Base-by-base conservation (phyloP, 2,797 vertebrate genomes). In the Siniperca obscura region DNA sequence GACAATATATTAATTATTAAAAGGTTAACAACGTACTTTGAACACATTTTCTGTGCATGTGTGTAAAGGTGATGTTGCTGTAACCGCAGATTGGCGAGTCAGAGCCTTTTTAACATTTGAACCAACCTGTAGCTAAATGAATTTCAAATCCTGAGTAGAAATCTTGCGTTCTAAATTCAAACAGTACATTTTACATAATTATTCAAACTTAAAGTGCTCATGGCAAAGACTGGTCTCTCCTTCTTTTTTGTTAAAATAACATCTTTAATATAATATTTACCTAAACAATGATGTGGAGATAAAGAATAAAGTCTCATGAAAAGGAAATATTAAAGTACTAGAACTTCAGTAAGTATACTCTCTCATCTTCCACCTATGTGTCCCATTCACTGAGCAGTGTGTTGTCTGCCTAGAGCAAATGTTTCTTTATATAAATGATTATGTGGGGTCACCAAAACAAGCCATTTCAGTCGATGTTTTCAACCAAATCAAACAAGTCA, bases 391-490 rank as follows among this genome's bases (percentile, higher is more conserved):
- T n/a, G 34, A 22, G 27, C 36, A 27, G n/a, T 57, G 72, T 74
- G 21, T 34, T 76, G 42, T 68, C 7, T 52, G 8, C 2, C 42
- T 40, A 52, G 2, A 46, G 1, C 12, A 25, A 0, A 2, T 21
- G 78, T 44, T 74, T 61, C 70, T 2, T 0, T 0, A 7, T 7
- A 68, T 14, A 62, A 59, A 75, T n/a, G 4, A 57, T 70, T 60
- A 25, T 25, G 11, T 44, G 0, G 55, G 42, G 55, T 85, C 40
- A 79, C 12, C 25, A 53, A 65, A 84, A 83, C 56, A 72, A 64
- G 30, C 48, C 7, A 27, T 61, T 86, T 38, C 42, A 82, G 4
- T 25, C 69, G 68, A 69, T 65, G 69, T 21, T 79, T 85, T 81
- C 22, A 68, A 21, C 22, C 59, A 83, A 81, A 81, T 82, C 67